Percentiles rank a stretch among this genome's conserved stretches.
These are phyloP conservation scores for Drosophila dunni DNA, from an alignment of 1,140 invertebrate species.

Conservation along the genomic window DNA sequence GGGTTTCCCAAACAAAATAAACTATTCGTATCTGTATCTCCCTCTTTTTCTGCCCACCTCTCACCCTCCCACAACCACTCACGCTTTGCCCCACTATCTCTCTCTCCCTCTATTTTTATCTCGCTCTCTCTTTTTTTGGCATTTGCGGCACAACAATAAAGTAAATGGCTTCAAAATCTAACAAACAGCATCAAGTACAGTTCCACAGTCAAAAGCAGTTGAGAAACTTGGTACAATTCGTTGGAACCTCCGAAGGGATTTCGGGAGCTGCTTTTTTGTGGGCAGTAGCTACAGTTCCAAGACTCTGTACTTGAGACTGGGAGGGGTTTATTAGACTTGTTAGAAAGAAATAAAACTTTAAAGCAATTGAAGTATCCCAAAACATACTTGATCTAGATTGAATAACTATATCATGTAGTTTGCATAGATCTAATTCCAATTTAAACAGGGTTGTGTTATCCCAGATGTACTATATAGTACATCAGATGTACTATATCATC, in stretches of 20 bases:
- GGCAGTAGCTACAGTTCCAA: too few species aligned
- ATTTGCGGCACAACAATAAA: slow-evolving; percentile 32
- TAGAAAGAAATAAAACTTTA: too few species aligned
- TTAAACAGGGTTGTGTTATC: too few species aligned
- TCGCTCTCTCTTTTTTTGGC: not conserved
- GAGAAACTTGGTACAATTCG: not conserved
- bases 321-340: too few species aligned
- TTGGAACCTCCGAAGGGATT: not conserved
- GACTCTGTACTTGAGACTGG: too few species aligned
- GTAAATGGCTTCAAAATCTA: slow-evolving; percentile 31
- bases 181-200: slow-evolving; percentile 25
- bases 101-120: not conserved
- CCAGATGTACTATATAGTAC: too few species aligned
- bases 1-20: slow-evolving; percentile 25
- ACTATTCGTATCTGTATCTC: not conserved
- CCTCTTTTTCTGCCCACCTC: not conserved
- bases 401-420: too few species aligned
- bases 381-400: too few species aligned
- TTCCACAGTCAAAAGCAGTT: slow-evolving; percentile 18
- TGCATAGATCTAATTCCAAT: too few species aligned
- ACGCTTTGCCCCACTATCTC: not conserved
- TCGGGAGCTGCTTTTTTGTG: not conserved
- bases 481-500: too few species aligned
- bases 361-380: too few species aligned
- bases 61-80: not conserved